Conservation (phyloP, 2,113 vertebrate species). For the Cardinalis cardinalis region DNA sequence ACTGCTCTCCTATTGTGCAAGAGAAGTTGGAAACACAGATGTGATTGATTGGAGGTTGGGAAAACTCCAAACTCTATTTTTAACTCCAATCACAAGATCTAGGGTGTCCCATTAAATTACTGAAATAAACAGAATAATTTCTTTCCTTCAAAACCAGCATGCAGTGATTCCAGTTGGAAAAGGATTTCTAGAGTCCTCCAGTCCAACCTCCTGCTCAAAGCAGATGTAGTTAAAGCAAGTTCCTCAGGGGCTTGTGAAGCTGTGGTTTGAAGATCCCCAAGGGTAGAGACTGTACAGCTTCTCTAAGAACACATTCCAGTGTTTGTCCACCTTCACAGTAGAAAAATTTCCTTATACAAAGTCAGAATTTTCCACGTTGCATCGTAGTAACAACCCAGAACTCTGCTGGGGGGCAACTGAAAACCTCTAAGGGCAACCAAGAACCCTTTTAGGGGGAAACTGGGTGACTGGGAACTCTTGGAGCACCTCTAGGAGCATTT, state of each 20-base stretch:
- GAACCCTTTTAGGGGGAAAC: accelerated
- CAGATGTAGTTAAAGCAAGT: not conserved
- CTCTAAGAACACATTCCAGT: not conserved
- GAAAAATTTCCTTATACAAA: not conserved
- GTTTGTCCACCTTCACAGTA: not conserved
- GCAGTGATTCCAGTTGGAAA: not conserved
- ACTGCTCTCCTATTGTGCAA: not conserved
- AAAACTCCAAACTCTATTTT: slow-evolving; percentile 1
- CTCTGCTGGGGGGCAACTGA: not conserved
- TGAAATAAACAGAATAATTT: not conserved
- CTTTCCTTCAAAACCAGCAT: not conserved
- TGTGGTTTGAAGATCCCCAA: not conserved
- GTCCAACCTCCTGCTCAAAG: not conserved
- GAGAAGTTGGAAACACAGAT: not conserved
- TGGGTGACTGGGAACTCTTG: not conserved
- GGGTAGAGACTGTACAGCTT: not conserved
- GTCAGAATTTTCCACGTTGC: not conserved
- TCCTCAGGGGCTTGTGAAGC: not conserved
- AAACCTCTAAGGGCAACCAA: not conserved
- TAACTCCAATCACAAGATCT: not conserved
- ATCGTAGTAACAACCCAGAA: not conserved
- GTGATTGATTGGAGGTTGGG: not conserved
- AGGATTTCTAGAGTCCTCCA: not conserved
- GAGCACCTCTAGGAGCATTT: not conserved
- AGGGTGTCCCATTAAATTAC: not conserved